These are phyloP conservation scores for Tethya wilhelma DNA, from an alignment of 37 sponge, comb jelly and placozoan genomes.

Conservation along the genomic window DNA sequence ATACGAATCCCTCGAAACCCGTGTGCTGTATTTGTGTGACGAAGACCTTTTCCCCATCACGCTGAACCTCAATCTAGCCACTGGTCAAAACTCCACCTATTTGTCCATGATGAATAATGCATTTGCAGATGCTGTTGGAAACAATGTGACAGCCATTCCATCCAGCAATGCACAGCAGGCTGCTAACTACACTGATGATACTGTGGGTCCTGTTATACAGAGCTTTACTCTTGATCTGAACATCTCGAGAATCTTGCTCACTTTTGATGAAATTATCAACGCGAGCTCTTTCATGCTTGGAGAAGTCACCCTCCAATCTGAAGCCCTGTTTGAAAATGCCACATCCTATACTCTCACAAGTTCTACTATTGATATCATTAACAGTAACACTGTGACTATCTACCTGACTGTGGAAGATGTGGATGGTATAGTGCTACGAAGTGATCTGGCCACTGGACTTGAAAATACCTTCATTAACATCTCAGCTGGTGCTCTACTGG, in stretches of 20 bases:
- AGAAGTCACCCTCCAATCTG: slow-evolving; percentile 73
- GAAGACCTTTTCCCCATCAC: slow-evolving; percentile 70
- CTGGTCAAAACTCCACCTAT: slow-evolving; percentile 69
- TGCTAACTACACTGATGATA: slow-evolving; percentile 54
- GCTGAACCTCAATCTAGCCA: slow-evolving; percentile 59
- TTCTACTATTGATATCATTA: slow-evolving; percentile 13
- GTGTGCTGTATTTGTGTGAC: slow-evolving; percentile 45
- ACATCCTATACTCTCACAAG: slow-evolving; percentile 48
- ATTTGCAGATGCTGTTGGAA: slow-evolving; percentile 63
- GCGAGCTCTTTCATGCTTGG: slow-evolving; percentile 40
- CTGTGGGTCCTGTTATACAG: slow-evolving; percentile 54
- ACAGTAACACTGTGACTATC: slow-evolving; percentile 55
- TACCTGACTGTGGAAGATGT: slow-evolving; percentile 53
- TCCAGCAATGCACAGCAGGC: slow-evolving; percentile 39
- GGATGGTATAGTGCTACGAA: slow-evolving; percentile 54
- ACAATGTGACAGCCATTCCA: slow-evolving; percentile 20
- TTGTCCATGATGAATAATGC: slow-evolving; percentile 53
- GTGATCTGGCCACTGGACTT: slow-evolving; percentile 53
- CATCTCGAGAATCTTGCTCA: slow-evolving; percentile 43
- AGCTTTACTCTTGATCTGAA: slow-evolving; percentile 75
- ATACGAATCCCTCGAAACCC: slow-evolving; percentile 11
- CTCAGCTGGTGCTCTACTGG: slow-evolving; percentile 59
- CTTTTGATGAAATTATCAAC: slow-evolving; percentile 85
- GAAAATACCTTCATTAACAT: slow-evolving; percentile 70
- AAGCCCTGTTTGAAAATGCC: slow-evolving; percentile 4